These are phyloP conservation scores for Drosophila sproati DNA, from an alignment of 1,140 invertebrate species.

Conservation along the genomic window DNA sequence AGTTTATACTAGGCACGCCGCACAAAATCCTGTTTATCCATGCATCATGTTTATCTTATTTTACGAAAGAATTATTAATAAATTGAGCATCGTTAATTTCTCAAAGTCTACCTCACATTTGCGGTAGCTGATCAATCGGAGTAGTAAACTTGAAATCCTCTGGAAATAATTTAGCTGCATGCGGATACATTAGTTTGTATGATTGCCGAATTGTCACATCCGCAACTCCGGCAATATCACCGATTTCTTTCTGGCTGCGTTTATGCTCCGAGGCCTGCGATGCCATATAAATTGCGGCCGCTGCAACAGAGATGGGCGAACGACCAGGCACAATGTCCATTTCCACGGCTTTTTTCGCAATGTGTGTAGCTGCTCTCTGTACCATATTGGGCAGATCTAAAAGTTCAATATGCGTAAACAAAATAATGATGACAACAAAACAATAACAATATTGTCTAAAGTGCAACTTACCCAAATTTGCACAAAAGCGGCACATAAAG, in stretches of 20 bases:
- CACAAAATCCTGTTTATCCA: conserved; percentile 12
- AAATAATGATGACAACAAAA: neutral
- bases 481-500: conserved; percentile 98
- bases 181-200: conserved; percentile 98
- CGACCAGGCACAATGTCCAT: conserved; percentile 99
- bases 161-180: conserved; percentile 96
- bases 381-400: conserved; percentile 93
- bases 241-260: conserved; percentile 98
- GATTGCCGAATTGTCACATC: conserved; percentile 99
- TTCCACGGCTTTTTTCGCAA: conserved; percentile 98
- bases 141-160: conserved; percentile 98
- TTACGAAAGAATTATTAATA: conserved; percentile 34
- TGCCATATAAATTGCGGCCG: conserved; percentile 99
- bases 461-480: conserved; percentile 88
- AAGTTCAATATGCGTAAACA: conserved; percentile 5
- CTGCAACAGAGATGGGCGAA: conserved; percentile 99
- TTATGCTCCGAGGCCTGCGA: conserved; percentile 98
- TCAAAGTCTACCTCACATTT: conserved; percentile 87
- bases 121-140: conserved; percentile 96
- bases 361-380: conserved; percentile 97
- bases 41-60: conserved; percentile 16
- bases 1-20: conserved; percentile 35
- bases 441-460: neutral
- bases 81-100: conserved; percentile 55
- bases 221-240: conserved; percentile 99